Conservation (phyloP, 2,888 invertebrate species). For the Hyles lineata region DNA sequence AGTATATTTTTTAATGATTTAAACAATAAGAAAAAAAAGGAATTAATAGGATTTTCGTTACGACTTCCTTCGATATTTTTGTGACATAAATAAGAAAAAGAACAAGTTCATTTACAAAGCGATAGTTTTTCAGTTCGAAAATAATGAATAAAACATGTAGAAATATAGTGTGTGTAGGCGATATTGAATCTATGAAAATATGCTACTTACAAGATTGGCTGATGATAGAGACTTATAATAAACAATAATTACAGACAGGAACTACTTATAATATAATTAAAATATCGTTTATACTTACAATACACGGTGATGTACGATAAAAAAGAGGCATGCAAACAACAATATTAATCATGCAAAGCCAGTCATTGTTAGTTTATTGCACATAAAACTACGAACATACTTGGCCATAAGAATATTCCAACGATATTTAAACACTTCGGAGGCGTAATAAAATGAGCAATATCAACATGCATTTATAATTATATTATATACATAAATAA, state of each 20-base stretch:
- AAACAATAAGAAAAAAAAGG: no score
- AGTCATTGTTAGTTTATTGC: conserved; percentile 24
- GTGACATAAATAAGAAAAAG: not conserved
- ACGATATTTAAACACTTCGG: not conserved
- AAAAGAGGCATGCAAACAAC: conserved; percentile 22
- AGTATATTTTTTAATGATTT: no score
- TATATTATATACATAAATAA: not conserved
- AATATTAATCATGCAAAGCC: conserved; percentile 26
- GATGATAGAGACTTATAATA: conserved; percentile 2
- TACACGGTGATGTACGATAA: conserved; percentile 23
- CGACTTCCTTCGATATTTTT: no score
- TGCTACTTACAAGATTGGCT: conserved; percentile 26
- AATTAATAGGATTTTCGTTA: no score
- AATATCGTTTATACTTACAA: conserved; percentile 29
- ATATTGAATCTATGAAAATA: conserved; percentile 19
- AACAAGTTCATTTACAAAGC: conserved; percentile 13
- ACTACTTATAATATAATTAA: conserved; percentile 23
- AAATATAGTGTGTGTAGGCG: not conserved
- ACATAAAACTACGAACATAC: conserved; percentile 18
- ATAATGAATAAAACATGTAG: not conserved
- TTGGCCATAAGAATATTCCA: not conserved
- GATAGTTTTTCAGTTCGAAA: not conserved
- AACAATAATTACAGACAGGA: conserved; percentile 11
- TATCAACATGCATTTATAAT: conserved; percentile 2
- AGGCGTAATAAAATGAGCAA: not conserved